Percentiles rank a stretch among this genome's conserved stretches.
phyloP scores from a whole-genome alignment of 2,797 vertebrate species.

The Oophaga sylvatica region DNA sequence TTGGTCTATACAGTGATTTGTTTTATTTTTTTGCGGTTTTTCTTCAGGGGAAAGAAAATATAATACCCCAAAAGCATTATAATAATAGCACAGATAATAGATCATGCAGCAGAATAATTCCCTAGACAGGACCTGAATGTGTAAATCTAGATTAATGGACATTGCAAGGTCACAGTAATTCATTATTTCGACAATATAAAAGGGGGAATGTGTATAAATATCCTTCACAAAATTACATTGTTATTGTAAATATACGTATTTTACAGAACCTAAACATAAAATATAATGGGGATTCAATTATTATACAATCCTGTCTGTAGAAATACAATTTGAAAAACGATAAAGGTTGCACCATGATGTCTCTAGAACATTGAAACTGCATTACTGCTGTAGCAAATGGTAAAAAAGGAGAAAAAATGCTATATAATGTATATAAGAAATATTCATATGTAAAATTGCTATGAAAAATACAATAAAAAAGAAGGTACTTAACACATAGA shows the following conservation, averaged over 20 bases:
- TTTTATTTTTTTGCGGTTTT: background rate
- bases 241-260: background rate
- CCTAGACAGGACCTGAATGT: slow-evolving; percentile 34
- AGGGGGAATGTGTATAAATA: background rate
- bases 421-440: too few relatives aligned
- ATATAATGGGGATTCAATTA: too few relatives aligned
- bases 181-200: slow-evolving; percentile 10
- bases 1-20: background rate
- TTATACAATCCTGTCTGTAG: too few relatives aligned
- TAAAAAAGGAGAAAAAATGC: too few relatives aligned
- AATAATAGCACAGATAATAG: slow-evolving; percentile 51
- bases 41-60: slow-evolving; percentile 32
- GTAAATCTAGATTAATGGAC: slow-evolving; percentile 48
- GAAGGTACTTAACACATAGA: too few relatives aligned
- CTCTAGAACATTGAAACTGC: too few relatives aligned
- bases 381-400: too few relatives aligned
- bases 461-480: too few relatives aligned
- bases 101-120: slow-evolving; percentile 35
- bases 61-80: slow-evolving; percentile 44
- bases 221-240: background rate
- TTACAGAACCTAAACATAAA: background rate
- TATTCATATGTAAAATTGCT: too few relatives aligned
- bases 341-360: too few relatives aligned
- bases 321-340: too few relatives aligned
- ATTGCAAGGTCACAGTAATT: slow-evolving; percentile 44